Evolutionary conservation across 1,140 invertebrate species (phyloP), one percentile per base, ranked within the genome.

Genomic region (Parapsyche elsis): DNA sequence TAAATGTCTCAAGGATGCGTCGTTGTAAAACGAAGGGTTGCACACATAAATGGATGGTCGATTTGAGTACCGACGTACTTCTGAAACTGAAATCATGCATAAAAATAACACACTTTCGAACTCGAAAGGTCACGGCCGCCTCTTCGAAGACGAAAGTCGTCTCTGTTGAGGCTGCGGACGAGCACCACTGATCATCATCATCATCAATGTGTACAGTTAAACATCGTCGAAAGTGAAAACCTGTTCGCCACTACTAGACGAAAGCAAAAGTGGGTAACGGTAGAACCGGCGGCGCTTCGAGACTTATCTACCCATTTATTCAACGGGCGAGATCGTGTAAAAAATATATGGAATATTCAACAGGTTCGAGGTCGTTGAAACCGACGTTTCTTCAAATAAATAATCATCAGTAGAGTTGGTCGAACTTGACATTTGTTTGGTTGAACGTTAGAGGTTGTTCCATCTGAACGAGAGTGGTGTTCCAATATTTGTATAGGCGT

Each of bases 201-300:
- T 19, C 14, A 24, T 23, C 64, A 23, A 26, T 23, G 23, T 67
- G 5, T 26, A 67, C 64, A 12, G 64, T 67, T 67, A 67, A 67
- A 19, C 19, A 14, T 24, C 2, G 21, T 21, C 64, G 64, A 67
- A 67, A 67, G 64, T 67, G 64, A 67, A 67, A 67, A 67, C 64
- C 24, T n/a, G 64, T 24, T 30, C 64, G 9, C 7, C 16, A 19
- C 57, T 61, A 61, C n/a, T 26, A 24, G 64, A 26, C 64, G 64
- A 67, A 67, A 67, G 64, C 64, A 67, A 67, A 67, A 67, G 64
- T 24, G 64, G 24, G 5, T 67, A 67, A 67, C 64, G 64, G 64
- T 67, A 67, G 64, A 67, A 67, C 64, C 24, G 64, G 64, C 5
- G 24, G n/a, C n/a, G n/a, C n/a, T 14, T 23, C 10, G 12, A 26